A percentile compares a stretch with the other conserved stretches of the same genome.
Conservation (phyloP, 2,113 vertebrate species). For the Phyllopteryx taeniolatus region DNA sequence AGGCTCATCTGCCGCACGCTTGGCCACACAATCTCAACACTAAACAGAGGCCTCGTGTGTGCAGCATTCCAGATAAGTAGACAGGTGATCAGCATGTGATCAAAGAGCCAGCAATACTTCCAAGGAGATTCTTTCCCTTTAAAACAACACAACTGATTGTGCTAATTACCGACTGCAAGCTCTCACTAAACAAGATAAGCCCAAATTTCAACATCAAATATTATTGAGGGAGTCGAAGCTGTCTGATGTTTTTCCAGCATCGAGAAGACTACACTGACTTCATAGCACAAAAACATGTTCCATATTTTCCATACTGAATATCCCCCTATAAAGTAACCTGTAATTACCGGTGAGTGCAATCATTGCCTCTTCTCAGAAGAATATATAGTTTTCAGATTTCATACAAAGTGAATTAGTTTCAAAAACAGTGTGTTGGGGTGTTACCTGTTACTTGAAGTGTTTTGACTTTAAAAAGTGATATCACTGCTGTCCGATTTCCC, state of each 20-base stretch:
- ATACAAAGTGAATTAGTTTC: background rate
- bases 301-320: background rate
- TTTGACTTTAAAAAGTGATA: too few relatives aligned
- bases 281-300: background rate
- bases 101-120: constrained; percentile 44
- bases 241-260: background rate
- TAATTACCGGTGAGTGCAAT: background rate
- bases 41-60: constrained; percentile 47
- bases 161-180: constrained; percentile 43
- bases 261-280: background rate
- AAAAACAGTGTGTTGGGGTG: background rate
- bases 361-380: background rate
- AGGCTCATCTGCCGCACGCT: constrained; percentile 43
- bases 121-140: constrained; percentile 42
- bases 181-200: constrained; percentile 35
- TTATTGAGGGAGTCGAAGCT: constrained; percentile 4
- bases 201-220: constrained; percentile 3
- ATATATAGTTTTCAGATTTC: background rate
- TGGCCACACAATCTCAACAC: constrained; percentile 55
- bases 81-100: constrained; percentile 55
- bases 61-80: constrained; percentile 50
- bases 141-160: constrained; percentile 47
- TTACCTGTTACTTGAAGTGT: background rate
- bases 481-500: too few relatives aligned
- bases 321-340: background rate